A percentile compares a stretch with the other conserved stretches of the same genome.
phyloP scores from a whole-genome alignment of 2,797 vertebrate species.

The Chlorospingus semifuscus region DNA sequence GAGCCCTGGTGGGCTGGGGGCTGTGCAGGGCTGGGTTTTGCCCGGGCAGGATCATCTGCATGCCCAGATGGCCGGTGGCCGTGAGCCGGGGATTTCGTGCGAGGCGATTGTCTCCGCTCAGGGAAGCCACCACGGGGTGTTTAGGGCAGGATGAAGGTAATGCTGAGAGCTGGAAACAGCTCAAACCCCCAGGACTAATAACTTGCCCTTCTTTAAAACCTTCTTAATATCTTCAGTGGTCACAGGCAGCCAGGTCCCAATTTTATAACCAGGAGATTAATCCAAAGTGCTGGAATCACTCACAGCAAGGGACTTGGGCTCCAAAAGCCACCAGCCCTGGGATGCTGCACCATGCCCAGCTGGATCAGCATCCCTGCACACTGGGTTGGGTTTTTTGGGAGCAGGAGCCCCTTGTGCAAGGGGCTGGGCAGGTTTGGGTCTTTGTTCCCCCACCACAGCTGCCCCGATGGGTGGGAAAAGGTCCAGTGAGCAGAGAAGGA shows the following conservation, averaged over 20 bases:
- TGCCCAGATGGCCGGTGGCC: background rate
- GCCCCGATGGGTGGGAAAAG: accelerated
- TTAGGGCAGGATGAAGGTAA: conserved; percentile 41
- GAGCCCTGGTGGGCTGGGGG: background rate
- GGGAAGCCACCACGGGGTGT: background rate
- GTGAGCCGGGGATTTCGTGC: background rate
- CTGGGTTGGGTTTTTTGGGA: background rate
- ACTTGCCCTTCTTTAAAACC: background rate
- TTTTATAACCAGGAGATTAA: background rate
- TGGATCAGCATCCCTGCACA: background rate
- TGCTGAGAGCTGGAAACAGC: background rate
- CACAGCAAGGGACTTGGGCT: background rate
- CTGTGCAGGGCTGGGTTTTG: background rate
- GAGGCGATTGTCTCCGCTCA: background rate
- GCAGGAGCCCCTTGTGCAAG: background rate
- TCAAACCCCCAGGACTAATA: background rate
- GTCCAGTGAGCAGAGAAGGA: background rate
- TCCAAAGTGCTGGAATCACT: background rate
- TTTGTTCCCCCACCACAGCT: accelerated
- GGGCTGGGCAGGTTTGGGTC: background rate
- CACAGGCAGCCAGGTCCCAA: background rate
- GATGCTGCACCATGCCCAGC: accelerated
- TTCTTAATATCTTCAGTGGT: background rate
- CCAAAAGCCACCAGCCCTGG: background rate
- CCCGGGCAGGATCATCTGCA: background rate